Evolutionary conservation across 2,113 vertebrate species (phyloP).

Genomic region (Myocastor coypus): DNA sequence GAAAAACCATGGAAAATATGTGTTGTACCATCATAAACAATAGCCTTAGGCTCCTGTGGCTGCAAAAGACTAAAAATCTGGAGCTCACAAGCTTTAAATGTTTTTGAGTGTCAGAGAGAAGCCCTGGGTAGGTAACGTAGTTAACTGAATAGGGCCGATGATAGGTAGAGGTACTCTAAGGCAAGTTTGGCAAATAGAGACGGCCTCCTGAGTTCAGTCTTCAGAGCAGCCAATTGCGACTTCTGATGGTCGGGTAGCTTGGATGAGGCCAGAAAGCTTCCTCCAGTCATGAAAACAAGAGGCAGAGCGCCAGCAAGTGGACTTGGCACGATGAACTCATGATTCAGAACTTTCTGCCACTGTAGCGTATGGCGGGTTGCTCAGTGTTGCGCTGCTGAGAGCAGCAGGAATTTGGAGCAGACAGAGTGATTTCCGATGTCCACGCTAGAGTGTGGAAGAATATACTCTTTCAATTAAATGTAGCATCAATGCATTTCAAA

Average conservation of each 20-base stretch:
- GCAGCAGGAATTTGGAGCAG: background rate
- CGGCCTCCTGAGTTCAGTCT: background rate
- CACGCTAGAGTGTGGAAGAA: background rate
- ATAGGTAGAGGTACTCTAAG: too few relatives aligned
- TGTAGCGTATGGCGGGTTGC: background rate
- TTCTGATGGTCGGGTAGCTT: background rate
- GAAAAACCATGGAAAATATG: background rate
- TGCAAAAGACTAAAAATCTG: background rate
- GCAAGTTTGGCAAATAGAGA: background rate
- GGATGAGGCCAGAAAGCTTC: background rate
- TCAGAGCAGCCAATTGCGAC: background rate
- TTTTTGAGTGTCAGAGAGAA: background rate
- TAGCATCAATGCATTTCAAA: constrained; percentile 1
- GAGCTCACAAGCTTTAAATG: background rate
- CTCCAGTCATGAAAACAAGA: background rate
- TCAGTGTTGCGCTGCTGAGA: background rate
- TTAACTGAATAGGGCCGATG: too few relatives aligned
- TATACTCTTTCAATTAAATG: background rate
- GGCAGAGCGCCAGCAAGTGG: too few relatives aligned
- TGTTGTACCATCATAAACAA: background rate
- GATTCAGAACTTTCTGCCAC: background rate
- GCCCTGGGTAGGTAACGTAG: background rate
- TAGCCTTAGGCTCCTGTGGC: background rate
- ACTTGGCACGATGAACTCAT: background rate
- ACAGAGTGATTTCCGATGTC: background rate